Evolutionary conservation across 2,797 vertebrate species (phyloP).

Genomic region (Enteromius argenteus): DNA sequence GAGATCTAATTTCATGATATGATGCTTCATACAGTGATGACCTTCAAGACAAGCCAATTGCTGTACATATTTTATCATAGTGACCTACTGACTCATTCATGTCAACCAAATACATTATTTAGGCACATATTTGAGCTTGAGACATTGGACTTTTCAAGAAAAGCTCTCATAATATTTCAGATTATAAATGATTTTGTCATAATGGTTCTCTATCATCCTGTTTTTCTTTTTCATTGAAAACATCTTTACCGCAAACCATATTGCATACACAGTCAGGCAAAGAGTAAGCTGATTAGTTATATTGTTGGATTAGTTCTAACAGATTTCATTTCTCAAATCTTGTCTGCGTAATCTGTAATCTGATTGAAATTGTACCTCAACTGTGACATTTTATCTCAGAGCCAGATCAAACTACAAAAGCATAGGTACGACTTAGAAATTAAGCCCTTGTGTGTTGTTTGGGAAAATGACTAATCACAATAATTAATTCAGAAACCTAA

Average conservation of each 20-base stretch:
- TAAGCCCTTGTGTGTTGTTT: neutral
- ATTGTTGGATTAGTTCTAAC: slow-evolving; percentile 39
- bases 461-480: slow-evolving; percentile 22
- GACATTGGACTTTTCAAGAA: neutral
- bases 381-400: slow-evolving; percentile 30
- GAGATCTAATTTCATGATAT: slow-evolving; percentile 34
- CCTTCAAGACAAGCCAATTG: slow-evolving; percentile 4
- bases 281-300: slow-evolving; percentile 40
- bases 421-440: neutral
- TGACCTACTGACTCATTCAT: slow-evolving; percentile 2
- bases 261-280: slow-evolving; percentile 14
- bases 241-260: neutral
- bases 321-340: slow-evolving; percentile 25
- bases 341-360: slow-evolving; percentile 20
- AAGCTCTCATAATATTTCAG: neutral
- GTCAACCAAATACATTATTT: neutral
- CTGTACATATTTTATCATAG: slow-evolving; percentile 3
- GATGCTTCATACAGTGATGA: slow-evolving; percentile 21
- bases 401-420: slow-evolving; percentile 16
- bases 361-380: slow-evolving; percentile 27
- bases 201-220: neutral
- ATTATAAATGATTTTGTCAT: neutral
- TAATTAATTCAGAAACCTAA: slow-evolving; percentile 22
- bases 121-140: neutral
- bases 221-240: slow-evolving; percentile 18